Base-by-base conservation (phyloP, 2,113 vertebrate genomes). In the Petrocephalus zakoni region DNA sequence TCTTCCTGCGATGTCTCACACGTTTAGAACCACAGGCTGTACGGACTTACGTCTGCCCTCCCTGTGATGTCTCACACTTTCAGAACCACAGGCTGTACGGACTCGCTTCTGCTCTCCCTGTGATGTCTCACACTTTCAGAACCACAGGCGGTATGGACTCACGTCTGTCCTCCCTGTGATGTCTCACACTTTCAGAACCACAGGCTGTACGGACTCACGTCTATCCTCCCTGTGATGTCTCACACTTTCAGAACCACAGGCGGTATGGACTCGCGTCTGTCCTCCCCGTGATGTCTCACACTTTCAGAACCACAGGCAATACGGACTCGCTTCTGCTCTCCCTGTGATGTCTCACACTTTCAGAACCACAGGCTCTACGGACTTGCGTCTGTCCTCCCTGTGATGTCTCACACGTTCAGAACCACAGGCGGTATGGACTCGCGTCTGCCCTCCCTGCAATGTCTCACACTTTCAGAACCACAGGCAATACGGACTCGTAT, bases 1-100 rank as follows among this genome's bases (percentile, higher is more conserved):
- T 47, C 2, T 89, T 72, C 90, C 89, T 90, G 88, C 89, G 90
- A 91, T 88, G 86, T 58, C 72, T 58, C 56, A 58, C 56, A 58
- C 52, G 52, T 53, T 53, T 13, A 53, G 52, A 0, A 53, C 52
- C 52, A 53, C 52, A 53, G 52, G 10, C 10, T 1, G 2, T 53
- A 53, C 52, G 10, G 52, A 53, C 52, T 53, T 13, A 2, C 2
- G 52, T 53, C 52, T 53, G 52, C 52, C 11, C 52, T 6, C 2
- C 49, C 89, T 90, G 88, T 88, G 90, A 91, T 88, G 86, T 58
- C 72, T 58, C 56, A 58, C 56, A 58, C 52, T 10, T 53, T 53
- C 52, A 53, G 52, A 0, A 53, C 52, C 52, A 53, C 52, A 53
- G 52, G 10, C 10, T 1, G 2, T 53, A 53, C 52, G 10, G 52